Conservation (phyloP, 2,797 vertebrate genomes). For the Scomberomorus guttatus region DNA sequence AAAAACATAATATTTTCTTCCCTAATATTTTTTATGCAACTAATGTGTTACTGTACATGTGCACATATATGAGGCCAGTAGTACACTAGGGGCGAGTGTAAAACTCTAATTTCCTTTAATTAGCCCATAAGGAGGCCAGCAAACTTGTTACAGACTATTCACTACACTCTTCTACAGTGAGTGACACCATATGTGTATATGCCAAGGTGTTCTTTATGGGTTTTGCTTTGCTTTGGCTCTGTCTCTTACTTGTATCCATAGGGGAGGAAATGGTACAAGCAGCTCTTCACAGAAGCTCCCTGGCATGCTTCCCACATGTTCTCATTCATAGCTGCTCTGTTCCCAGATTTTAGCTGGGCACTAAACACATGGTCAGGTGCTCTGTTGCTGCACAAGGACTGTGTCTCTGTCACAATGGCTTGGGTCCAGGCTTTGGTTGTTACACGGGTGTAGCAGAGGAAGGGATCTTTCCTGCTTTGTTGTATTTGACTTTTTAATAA, state of each 20-base stretch:
- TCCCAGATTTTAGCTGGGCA: conserved; percentile 59
- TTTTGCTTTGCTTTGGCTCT: conserved; percentile 23
- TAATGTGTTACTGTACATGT: not conserved
- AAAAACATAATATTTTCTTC: no score
- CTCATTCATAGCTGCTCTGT: conserved; percentile 47
- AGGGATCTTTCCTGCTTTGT: not conserved
- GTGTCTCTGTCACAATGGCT: conserved; percentile 50
- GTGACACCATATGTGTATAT: conserved; percentile 52
- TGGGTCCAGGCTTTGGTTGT: conserved; percentile 38
- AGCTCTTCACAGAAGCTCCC: conserved; percentile 39
- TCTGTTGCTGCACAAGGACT: conserved; percentile 51
- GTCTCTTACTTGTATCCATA: conserved; percentile 39
- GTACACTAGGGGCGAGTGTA: conserved; percentile 57
- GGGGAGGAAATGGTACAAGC: conserved; percentile 51
- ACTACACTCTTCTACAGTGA: conserved; percentile 30
- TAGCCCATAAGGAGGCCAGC: conserved; percentile 64
- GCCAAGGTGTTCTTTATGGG: conserved; percentile 52
- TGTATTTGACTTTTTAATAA: not conserved
- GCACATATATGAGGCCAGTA: conserved; percentile 47
- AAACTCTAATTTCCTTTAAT: conserved; percentile 72
- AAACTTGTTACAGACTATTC: conserved; percentile 33
- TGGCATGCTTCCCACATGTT: conserved; percentile 61
- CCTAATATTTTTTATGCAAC: not conserved
- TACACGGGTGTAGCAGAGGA: conserved; percentile 20
- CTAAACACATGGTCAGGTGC: conserved; percentile 71